A percentile compares a stretch with the other conserved stretches of the same genome.
Conservation (phyloP, 2,888 invertebrate species). For the Athalia circularis region DNA sequence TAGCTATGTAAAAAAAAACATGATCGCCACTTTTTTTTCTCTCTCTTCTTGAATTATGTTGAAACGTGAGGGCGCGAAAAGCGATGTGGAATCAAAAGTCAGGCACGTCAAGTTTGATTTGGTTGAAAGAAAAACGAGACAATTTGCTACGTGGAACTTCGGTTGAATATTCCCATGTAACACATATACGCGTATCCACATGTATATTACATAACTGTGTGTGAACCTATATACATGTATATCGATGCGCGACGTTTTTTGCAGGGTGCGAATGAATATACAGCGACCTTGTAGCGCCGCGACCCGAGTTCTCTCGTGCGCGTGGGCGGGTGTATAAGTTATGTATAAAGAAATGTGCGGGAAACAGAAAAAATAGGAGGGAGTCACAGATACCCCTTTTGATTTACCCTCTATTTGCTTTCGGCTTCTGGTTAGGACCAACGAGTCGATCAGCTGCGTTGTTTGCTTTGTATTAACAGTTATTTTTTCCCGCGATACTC, state of each 20-base stretch:
- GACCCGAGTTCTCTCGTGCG: not conserved
- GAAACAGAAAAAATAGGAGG: conserved; percentile 3
- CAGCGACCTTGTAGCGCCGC: not conserved
- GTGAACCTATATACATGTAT: not conserved
- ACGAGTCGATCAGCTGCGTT: not conserved
- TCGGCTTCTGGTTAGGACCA: conserved; percentile 3
- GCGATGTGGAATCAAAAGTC: conserved; percentile 12
- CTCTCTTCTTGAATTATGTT: not conserved
- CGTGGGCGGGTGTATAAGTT: conserved; percentile 8
- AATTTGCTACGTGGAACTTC: not conserved
- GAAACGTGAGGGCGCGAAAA: not conserved
- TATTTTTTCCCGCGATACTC: not conserved
- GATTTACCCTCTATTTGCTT: conserved; percentile 30
- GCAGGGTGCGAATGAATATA: conserved; percentile 10
- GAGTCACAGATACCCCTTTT: not conserved
- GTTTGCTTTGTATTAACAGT: not conserved
- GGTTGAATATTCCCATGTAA: too few relatives aligned
- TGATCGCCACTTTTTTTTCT: not conserved
- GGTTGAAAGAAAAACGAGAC: conserved; percentile 1
- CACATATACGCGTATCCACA: too few relatives aligned
- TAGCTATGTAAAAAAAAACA: too few relatives aligned
- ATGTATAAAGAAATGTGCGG: conserved; percentile 9
- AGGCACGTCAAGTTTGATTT: conserved; percentile 25
- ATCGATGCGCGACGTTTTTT: conserved; percentile 21
- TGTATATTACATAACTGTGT: too few relatives aligned